These are phyloP conservation scores for Clarias fuscus DNA, from an alignment of 2,797 vertebrate genomes.

Conservation along the genomic window DNA sequence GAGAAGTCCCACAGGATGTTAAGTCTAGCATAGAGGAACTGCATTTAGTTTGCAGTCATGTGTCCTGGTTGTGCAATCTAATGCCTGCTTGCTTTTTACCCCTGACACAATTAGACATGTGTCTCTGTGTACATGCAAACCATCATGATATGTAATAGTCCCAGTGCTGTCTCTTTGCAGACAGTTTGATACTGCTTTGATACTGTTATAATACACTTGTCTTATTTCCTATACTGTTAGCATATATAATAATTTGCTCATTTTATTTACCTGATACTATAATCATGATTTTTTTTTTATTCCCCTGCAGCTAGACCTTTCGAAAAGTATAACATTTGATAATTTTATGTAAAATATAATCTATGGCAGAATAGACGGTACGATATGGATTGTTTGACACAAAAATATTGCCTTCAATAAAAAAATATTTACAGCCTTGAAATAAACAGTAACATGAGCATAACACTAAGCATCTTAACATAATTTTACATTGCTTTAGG, in stretches of 20 bases:
- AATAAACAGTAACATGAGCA: background rate
- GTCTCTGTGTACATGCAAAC: background rate
- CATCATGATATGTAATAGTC: too few relatives aligned
- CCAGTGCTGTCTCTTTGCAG: background rate
- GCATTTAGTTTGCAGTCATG: background rate
- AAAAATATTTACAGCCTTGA: too few relatives aligned
- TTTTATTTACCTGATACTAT: background rate
- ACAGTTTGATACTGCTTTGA: background rate
- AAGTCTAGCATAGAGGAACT: conserved; percentile 23
- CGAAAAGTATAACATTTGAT: too few relatives aligned
- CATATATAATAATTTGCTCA: background rate
- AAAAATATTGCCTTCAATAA: too few relatives aligned
- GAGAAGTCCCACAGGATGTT: conserved; percentile 8
- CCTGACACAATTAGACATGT: background rate
- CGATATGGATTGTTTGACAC: background rate
- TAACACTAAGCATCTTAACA: background rate
- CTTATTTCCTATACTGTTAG: background rate
- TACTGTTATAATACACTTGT: background rate
- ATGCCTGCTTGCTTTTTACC: background rate
- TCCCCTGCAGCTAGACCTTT: too few relatives aligned
- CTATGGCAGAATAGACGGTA: background rate
- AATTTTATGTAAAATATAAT: too few relatives aligned
- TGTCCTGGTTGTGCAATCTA: conserved; percentile 3
- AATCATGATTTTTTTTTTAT: background rate
- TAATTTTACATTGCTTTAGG: background rate